Conservation (phyloP, 2,888 invertebrate species). For the Himalopsyche kuldschensis region DNA sequence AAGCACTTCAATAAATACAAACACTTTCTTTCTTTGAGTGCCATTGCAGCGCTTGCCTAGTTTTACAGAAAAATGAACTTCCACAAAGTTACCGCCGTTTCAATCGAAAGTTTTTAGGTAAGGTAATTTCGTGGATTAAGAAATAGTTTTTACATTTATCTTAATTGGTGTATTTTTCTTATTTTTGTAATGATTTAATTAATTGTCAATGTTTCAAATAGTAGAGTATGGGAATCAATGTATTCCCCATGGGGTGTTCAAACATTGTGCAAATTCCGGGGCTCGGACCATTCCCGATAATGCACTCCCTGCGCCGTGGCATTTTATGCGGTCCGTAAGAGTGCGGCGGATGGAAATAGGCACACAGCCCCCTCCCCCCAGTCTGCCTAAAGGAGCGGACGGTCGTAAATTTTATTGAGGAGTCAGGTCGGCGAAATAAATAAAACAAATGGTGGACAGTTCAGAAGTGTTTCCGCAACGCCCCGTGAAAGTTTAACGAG, state of each 20-base stretch:
- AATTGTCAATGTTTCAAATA: too few species aligned
- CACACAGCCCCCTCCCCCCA: background rate
- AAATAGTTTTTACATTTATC: too few species aligned
- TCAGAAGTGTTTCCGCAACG: slow-evolving; percentile 12
- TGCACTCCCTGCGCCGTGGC: background rate
- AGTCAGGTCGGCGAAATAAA: slow-evolving; percentile 36
- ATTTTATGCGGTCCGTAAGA: background rate
- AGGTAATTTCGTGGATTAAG: too few species aligned
- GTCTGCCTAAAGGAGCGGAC: slow-evolving; percentile 4
- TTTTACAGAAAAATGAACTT: too few species aligned
- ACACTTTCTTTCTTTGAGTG: too few species aligned
- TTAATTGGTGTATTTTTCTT: too few species aligned
- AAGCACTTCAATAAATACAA: too few species aligned
- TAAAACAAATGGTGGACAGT: slow-evolving; percentile 34
- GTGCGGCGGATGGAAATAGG: background rate
- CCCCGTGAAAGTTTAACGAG: slow-evolving; percentile 36
- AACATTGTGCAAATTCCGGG: background rate
- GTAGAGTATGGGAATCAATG: too few species aligned
- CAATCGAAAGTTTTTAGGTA: too few species aligned
- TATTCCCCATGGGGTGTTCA: background rate
- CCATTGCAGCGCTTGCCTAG: too few species aligned
- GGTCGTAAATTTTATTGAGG: slow-evolving; percentile 38
- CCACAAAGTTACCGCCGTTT: too few species aligned
- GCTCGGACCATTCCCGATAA: background rate
- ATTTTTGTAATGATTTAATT: too few species aligned